Conservation (phyloP, 2,113 vertebrate genomes). For the Furnarius figulus region DNA sequence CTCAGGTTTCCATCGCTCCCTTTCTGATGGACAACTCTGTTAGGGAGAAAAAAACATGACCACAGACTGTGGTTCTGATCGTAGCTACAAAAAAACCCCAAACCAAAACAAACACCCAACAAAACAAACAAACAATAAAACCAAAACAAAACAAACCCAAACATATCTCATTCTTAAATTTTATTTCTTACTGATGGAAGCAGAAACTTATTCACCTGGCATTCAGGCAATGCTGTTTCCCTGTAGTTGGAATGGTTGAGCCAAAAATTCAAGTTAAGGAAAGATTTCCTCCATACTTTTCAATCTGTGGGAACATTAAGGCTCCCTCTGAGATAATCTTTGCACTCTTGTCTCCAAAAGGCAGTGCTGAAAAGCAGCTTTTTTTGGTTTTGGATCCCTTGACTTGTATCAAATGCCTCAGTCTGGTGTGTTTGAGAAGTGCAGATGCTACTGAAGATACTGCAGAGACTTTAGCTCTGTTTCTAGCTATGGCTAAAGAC, state of each 20-base stretch:
- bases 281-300: background rate
- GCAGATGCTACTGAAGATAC: background rate
- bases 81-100: background rate
- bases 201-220: background rate
- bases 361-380: background rate
- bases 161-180: background rate
- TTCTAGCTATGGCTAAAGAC: background rate
- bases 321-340: background rate
- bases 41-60: background rate
- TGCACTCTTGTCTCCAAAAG: background rate
- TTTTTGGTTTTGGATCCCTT: background rate
- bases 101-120: background rate
- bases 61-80: rapidly evolving
- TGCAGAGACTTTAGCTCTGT: background rate
- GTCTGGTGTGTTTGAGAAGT: background rate
- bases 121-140: background rate
- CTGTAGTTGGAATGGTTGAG: background rate
- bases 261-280: background rate
- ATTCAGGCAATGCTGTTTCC: background rate
- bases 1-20: background rate
- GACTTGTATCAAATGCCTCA: background rate
- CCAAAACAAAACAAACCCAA: background rate
- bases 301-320: background rate
- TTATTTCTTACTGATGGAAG: background rate
- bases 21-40: background rate